Conservation (phyloP, 2,888 invertebrate genomes). For the Drosophila melanosoma region DNA sequence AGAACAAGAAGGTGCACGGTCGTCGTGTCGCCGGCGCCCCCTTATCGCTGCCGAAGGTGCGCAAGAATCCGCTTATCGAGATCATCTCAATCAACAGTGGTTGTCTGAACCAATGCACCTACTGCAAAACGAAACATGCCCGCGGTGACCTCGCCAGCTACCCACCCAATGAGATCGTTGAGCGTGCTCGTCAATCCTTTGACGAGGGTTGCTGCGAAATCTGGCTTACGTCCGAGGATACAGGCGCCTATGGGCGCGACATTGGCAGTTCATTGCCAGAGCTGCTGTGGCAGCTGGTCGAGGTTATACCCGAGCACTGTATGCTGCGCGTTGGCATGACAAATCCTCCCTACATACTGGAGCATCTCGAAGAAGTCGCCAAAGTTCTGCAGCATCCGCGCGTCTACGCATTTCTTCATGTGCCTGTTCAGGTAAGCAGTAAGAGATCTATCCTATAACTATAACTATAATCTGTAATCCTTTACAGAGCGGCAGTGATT, state of each 20-base stretch:
- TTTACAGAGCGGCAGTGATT: constrained; percentile 93
- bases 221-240: constrained; percentile 99
- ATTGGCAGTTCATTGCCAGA: constrained; percentile 95
- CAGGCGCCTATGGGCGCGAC: constrained; percentile 98
- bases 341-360: constrained; percentile 98
- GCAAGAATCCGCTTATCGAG: constrained; percentile 98
- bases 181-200: constrained; percentile 94
- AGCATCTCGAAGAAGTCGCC: constrained; percentile 95
- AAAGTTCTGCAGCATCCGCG: constrained; percentile 93
- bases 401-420: constrained; percentile 98
- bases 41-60: constrained; percentile 95
- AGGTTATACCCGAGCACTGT: constrained; percentile 88
- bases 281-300: constrained; percentile 93
- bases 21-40: constrained; percentile 95
- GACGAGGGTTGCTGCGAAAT: constrained; percentile 97
- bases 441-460: neutral
- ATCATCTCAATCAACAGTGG: constrained; percentile 98
- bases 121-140: constrained; percentile 99
- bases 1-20: constrained; percentile 92
- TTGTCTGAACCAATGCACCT: constrained; percentile 99
- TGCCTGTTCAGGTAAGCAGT: constrained; percentile 92
- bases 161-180: constrained; percentile 94
- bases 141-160: constrained; percentile 98
- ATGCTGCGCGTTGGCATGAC: constrained; percentile 98
- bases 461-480: neutral